Evolutionary conservation across 1,140 invertebrate genomes (phyloP).

Genomic region (Antheraea pernyi): DNA sequence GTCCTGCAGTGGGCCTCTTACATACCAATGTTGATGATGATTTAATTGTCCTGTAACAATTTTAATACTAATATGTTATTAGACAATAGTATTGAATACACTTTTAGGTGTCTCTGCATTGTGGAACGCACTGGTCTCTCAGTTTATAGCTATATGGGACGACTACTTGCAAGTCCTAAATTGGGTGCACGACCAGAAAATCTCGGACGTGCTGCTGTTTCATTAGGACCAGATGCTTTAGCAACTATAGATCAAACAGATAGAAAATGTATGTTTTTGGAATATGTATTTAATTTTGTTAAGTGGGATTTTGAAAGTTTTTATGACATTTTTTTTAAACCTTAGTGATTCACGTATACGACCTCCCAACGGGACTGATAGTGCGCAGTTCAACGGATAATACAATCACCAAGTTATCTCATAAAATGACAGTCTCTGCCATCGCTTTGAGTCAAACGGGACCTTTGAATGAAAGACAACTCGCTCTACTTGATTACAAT

Average conservation of each 20-base stretch:
- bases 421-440: slow-evolving; percentile 84
- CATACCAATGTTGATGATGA: too few relatives aligned
- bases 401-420: slow-evolving; percentile 80
- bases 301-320: too few relatives aligned
- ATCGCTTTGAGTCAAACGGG: slow-evolving; percentile 91
- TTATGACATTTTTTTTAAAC: slow-evolving; percentile 26
- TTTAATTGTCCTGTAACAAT: too few relatives aligned
- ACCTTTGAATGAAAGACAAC: slow-evolving; percentile 71
- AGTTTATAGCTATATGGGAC: slow-evolving; percentile 94
- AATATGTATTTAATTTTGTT: too few relatives aligned
- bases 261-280: slow-evolving; percentile 81
- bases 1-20: too few relatives aligned
- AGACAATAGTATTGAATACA: background rate
- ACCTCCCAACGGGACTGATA: slow-evolving; percentile 86
- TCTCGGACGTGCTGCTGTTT: slow-evolving; percentile 73
- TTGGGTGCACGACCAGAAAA: slow-evolving; percentile 83
- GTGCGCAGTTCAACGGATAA: slow-evolving; percentile 81
- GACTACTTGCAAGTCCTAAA: slow-evolving; percentile 87
- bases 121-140: slow-evolving; percentile 88
- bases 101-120: slow-evolving; percentile 89
- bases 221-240: slow-evolving; percentile 90
- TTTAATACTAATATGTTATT: too few relatives aligned
- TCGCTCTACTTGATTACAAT: slow-evolving; percentile 73
- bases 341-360: slow-evolving; percentile 92
- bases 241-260: slow-evolving; percentile 91